These are phyloP conservation scores for Buathra laborator DNA, from an alignment of 2,888 invertebrate species.

Conservation along the genomic window DNA sequence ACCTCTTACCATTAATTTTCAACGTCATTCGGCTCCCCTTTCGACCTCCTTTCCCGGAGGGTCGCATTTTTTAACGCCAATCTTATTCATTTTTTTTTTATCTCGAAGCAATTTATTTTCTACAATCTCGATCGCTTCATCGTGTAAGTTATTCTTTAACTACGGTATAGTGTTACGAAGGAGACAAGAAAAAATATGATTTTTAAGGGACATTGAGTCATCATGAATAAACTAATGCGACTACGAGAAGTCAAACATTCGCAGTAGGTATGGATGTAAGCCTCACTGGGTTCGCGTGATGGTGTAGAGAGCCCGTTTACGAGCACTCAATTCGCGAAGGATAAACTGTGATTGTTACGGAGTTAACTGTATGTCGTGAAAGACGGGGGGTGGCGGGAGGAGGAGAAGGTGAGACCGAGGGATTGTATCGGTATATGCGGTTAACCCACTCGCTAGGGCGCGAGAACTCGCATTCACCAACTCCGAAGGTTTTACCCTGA, in stretches of 20 bases:
- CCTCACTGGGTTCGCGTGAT: constrained; percentile 19
- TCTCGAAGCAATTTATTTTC: constrained; percentile 51
- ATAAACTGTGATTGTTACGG: constrained; percentile 66
- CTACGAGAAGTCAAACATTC: not conserved
- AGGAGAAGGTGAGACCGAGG: not conserved
- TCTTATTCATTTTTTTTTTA: constrained; percentile 2
- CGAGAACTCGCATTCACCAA: constrained; percentile 42
- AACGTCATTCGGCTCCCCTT: not conserved
- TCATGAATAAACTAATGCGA: constrained; percentile 1
- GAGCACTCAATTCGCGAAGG: constrained; percentile 61
- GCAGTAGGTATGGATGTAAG: not conserved
- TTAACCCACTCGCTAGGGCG: constrained; percentile 25
- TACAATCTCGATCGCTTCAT: constrained; percentile 10
- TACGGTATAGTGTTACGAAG: not conserved
- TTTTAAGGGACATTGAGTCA: not conserved
- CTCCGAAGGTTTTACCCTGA: constrained; percentile 48
- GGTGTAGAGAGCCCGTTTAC: constrained; percentile 45
- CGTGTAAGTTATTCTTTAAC: constrained; percentile 6
- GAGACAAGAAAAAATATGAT: not conserved
- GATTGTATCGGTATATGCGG: constrained; percentile 58
- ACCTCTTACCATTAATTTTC: constrained; percentile 57
- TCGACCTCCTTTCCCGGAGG: not conserved
- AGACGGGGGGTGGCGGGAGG: constrained; percentile 9
- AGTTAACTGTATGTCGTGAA: constrained; percentile 52
- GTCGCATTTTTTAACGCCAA: constrained; percentile 4